phyloP scores from a whole-genome alignment of 1,140 invertebrate species.

The Physella acuta region DNA sequence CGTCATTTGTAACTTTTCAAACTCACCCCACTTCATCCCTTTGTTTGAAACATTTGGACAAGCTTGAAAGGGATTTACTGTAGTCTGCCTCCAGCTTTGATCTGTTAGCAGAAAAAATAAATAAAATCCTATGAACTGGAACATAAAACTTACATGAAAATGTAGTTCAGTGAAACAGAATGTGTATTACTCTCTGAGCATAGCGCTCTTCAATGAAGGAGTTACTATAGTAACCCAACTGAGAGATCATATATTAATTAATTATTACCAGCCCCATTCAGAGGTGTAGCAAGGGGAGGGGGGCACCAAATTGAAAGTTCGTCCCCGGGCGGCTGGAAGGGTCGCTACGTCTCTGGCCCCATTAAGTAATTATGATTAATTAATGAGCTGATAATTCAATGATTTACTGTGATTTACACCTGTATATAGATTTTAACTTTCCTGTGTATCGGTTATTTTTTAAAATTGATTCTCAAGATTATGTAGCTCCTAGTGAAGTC shows the following conservation, averaged over 20 bases:
- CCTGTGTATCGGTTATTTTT: not conserved
- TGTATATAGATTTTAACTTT: not conserved
- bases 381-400: not conserved
- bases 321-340: too few species aligned
- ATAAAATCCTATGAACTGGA: not conserved
- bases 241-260: not conserved
- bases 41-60: slow-evolving; percentile 4
- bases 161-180: not conserved
- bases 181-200: not conserved
- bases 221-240: not conserved
- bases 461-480: not conserved
- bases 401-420: not conserved
- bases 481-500: not conserved
- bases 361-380: not conserved
- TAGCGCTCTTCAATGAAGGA: not conserved
- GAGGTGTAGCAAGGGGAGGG: not conserved
- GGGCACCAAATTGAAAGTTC: too few species aligned
- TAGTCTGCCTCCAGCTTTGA: not conserved
- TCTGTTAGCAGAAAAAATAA: not conserved
- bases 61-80: not conserved
- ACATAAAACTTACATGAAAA: not conserved
- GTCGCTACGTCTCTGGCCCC: too few species aligned
- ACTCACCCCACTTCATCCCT: slow-evolving; percentile 13
- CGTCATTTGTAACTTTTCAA: not conserved
- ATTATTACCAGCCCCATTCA: not conserved